phyloP scores from a whole-genome alignment of 1,140 invertebrate genomes.

The Mya arenaria region DNA sequence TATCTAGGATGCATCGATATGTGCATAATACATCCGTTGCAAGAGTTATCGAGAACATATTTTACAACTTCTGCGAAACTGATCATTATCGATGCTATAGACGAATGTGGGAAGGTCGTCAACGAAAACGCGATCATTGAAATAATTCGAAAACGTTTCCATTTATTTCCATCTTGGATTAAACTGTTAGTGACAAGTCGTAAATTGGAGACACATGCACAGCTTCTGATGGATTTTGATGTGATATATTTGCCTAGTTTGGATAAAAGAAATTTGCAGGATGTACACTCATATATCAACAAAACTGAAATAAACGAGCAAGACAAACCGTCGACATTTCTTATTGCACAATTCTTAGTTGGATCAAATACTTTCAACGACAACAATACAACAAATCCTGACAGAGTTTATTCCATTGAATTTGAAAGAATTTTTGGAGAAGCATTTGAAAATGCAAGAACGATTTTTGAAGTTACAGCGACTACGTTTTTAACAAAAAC shows the following conservation, averaged over 20 bases:
- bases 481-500: background rate
- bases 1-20: background rate
- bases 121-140: background rate
- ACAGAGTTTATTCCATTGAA: background rate
- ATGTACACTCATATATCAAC: background rate
- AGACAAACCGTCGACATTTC: background rate
- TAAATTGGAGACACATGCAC: background rate
- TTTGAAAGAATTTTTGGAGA: background rate
- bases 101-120: background rate
- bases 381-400: background rate
- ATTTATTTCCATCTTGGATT: slow-evolving; percentile 11
- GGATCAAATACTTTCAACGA: background rate
- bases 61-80: background rate
- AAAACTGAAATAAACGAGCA: background rate
- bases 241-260: background rate
- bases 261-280: background rate
- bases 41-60: background rate
- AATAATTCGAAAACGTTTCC: background rate
- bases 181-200: background rate
- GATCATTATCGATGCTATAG: slow-evolving; percentile 5
- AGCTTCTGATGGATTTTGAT: background rate
- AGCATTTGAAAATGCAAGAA: background rate
- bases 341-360: background rate
- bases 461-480: slow-evolving; percentile 1
- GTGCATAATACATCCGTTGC: background rate